A percentile compares a stretch with the other conserved stretches of the same genome.
Conservation (phyloP, 2,888 invertebrate genomes). For the Tenthredo amoena region DNA sequence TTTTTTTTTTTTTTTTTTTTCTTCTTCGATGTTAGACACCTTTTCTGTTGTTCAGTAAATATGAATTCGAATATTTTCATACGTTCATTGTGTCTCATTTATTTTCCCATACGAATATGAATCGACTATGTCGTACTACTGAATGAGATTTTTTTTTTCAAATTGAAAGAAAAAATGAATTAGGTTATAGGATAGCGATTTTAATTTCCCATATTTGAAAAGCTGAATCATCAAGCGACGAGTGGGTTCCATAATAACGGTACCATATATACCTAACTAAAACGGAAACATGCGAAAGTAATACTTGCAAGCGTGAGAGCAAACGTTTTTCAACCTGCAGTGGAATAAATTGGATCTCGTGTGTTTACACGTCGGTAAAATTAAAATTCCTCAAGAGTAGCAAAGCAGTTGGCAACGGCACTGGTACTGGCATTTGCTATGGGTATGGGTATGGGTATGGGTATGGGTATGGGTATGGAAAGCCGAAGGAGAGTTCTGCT, state of each 20-base stretch:
- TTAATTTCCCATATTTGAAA: neutral
- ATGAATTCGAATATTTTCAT: neutral
- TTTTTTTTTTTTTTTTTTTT: too few species aligned
- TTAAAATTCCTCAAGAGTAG: slow-evolving; percentile 71
- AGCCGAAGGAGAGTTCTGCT: slow-evolving; percentile 66
- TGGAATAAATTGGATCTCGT: slow-evolving; percentile 71
- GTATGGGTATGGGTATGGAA: slow-evolving; percentile 34
- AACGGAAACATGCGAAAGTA: slow-evolving; percentile 28
- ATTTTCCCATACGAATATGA: too few species aligned
- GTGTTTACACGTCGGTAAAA: slow-evolving; percentile 71
- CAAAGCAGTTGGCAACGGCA: slow-evolving; percentile 61
- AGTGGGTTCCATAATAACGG: neutral
- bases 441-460: slow-evolving; percentile 13
- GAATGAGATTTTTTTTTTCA: too few species aligned
- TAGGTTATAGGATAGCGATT: neutral
- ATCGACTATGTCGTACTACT: too few species aligned
- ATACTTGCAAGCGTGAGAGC: slow-evolving; percentile 10
- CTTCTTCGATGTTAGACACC: neutral
- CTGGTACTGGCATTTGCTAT: slow-evolving; percentile 37
- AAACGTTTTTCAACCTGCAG: slow-evolving; percentile 57
- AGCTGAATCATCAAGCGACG: slow-evolving; percentile 5
- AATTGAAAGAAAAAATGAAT: too few species aligned
- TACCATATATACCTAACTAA: neutral
- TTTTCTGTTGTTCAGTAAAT: neutral
- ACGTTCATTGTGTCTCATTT: neutral